phyloP scores from a whole-genome alignment of 1,140 invertebrate genomes.

The Dufourea novaeangliae region DNA sequence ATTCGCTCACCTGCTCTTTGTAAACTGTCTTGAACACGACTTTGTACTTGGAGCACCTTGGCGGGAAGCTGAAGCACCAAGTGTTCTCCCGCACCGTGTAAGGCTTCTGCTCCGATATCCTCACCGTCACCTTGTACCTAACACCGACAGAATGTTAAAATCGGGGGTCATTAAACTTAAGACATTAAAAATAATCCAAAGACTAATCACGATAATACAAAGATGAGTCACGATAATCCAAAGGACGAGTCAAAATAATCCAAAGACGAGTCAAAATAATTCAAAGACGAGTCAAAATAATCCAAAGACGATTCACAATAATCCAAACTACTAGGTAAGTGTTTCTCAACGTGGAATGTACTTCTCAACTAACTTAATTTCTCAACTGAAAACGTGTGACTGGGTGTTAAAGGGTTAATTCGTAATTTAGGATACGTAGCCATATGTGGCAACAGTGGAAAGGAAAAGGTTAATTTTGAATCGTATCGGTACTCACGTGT shows the following conservation, averaged over 20 bases:
- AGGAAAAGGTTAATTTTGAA: not conserved
- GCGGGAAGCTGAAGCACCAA: slow-evolving; percentile 92
- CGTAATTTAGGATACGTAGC: too few relatives aligned
- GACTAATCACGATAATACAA: not conserved
- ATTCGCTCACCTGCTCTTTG: slow-evolving; percentile 83
- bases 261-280: too few relatives aligned
- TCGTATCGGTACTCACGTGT: slow-evolving; percentile 69
- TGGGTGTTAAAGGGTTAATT: too few relatives aligned
- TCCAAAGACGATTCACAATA: too few relatives aligned
- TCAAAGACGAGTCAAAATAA: too few relatives aligned
- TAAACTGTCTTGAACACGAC: slow-evolving; percentile 88
- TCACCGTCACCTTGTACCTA: slow-evolving; percentile 88
- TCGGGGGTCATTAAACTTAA: not conserved
- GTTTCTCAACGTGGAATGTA: too few relatives aligned
- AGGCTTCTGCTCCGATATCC: slow-evolving; percentile 89
- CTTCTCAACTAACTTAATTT: too few relatives aligned
- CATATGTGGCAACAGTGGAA: too few relatives aligned
- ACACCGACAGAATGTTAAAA: not conserved
- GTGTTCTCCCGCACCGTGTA: slow-evolving; percentile 90
- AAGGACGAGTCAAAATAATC: too few relatives aligned
- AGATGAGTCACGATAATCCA: too few relatives aligned
- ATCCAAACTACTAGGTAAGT: too few relatives aligned
- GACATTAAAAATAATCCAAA: not conserved
- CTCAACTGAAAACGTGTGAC: too few relatives aligned
- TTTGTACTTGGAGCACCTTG: slow-evolving; percentile 92